Conservation (phyloP, 2,113 vertebrate genomes). For the Cyanoderma ruficeps region DNA sequence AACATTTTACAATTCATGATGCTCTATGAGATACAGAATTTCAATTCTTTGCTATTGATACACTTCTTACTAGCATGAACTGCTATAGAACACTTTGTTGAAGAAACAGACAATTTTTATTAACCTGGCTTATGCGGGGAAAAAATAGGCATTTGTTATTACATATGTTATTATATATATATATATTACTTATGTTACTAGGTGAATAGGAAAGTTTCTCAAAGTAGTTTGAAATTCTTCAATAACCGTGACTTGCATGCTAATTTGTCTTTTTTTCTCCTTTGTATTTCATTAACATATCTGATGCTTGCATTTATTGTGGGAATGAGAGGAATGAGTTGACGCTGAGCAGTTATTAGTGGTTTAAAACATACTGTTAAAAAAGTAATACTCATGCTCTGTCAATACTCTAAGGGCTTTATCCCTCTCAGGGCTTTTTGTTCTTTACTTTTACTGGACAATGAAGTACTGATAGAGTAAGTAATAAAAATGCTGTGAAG, state of each 20-base stretch:
- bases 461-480: not conserved
- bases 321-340: not conserved
- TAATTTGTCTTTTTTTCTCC: not conserved
- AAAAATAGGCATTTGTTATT: not conserved
- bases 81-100: not conserved
- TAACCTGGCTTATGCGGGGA: fast-evolving
- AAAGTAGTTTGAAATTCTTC: not conserved
- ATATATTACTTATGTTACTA: not conserved
- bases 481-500: not conserved
- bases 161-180: too few relatives aligned
- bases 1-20: not conserved
- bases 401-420: not conserved
- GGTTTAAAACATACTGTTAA: not conserved
- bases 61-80: not conserved
- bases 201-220: not conserved
- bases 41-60: not conserved
- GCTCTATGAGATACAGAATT: not conserved
- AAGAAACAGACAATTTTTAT: not conserved
- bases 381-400: not conserved
- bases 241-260: not conserved
- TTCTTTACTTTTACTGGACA: not conserved
- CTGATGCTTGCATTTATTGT: not conserved
- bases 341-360: not conserved
- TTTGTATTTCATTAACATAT: not conserved
- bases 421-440: not conserved